Conservation (phyloP, 2,888 invertebrate genomes). For the Callimorpha dominula region DNA sequence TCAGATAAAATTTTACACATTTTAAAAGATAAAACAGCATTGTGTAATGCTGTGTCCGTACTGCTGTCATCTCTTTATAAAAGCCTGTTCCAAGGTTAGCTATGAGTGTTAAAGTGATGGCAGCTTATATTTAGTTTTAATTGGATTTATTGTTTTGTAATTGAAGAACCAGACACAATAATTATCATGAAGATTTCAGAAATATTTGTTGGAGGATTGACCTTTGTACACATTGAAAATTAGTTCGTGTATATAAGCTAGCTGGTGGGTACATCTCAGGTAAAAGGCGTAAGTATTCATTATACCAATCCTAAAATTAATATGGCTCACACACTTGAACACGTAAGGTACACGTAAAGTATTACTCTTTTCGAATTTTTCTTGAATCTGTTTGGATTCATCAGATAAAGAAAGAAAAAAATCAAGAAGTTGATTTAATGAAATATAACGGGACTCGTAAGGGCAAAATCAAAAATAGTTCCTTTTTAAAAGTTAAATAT, state of each 20-base stretch:
- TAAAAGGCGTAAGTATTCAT: background rate
- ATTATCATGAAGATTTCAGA: background rate
- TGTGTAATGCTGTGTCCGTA: background rate
- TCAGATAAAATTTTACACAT: background rate
- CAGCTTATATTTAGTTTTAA: constrained; percentile 15
- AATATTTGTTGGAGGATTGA: background rate
- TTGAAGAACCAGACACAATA: constrained; percentile 22
- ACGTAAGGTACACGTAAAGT: too few relatives aligned
- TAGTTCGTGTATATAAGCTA: background rate
- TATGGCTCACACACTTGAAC: background rate
- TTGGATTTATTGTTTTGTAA: constrained; percentile 21
- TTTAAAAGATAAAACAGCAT: background rate
- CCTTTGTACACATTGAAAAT: background rate
- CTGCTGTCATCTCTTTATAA: background rate
- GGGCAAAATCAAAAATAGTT: background rate
- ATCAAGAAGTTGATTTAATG: background rate
- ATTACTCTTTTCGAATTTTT: background rate
- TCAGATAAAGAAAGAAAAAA: background rate
- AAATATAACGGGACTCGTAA: background rate
- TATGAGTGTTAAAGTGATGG: background rate
- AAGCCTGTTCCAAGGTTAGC: too few relatives aligned
- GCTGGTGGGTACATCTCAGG: too few relatives aligned
- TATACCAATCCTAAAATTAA: background rate
- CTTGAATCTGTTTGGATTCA: too few relatives aligned
- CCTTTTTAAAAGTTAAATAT: background rate